Base-by-base conservation (phyloP, 2,888 invertebrate species). In the Heliconius cydno region DNA sequence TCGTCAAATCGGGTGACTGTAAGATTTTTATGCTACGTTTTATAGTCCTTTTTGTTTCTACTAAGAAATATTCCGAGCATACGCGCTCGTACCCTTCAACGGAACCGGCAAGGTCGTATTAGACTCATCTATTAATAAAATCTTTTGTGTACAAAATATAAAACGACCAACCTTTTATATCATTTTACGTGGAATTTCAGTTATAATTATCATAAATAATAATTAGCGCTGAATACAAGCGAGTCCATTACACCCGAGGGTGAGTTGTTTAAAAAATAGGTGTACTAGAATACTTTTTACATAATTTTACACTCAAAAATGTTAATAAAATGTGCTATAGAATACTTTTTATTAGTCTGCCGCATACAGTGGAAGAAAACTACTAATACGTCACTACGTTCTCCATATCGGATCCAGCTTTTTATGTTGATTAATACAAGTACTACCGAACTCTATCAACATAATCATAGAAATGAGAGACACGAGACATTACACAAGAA, bases 201-300 rank as follows among this genome's bases (percentile, higher is more conserved):
- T 81, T 79, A 60, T 71, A 79, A 82, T 80, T 77, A 80, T 74
- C 79, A 81, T 82, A 78, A 63, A 79, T 79, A 77, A 81, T 79
- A 82, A 81, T 82, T 82, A 82, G 46, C 76, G 34, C 25, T n/a
- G 74, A 71, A 73, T 68, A 76, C 34, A 76, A 63, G 60, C 66
- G 52, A 34, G 25, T 77, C 52, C 67, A 60, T 73, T 77, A 71
- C 65, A 75, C 66, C 52, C 72, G 38, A 41, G 68, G 78, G 60
- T 22, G 19, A 30, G 57, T 68, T 68, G 10, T 30, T 75, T 22
- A 68, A 78, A 78, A 78, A 77, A 46, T 74, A 65, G n/a, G 15
- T 72, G 41, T 71, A 41, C 28, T 66, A 68, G 15, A 67, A 57
- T 57, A 57, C 57, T 60, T 72, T 67, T 15, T 41, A 63, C 65